Base-by-base conservation (phyloP, 2,113 vertebrate species). In the Setophaga coronata region DNA sequence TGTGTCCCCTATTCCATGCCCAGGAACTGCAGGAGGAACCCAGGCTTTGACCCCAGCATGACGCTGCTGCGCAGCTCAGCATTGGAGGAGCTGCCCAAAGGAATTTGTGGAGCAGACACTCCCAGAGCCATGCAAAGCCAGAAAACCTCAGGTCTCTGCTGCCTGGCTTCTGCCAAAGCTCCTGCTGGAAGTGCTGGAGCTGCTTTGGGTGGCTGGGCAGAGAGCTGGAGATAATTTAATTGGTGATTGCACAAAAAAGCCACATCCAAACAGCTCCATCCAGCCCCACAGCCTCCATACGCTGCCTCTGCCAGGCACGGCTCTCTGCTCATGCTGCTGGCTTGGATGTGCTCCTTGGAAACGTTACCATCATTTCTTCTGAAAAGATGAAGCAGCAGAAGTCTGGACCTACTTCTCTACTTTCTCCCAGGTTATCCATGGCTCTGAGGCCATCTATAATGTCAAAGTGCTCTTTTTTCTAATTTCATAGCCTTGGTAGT, bases 271-370 rank as follows among this genome's bases (percentile, higher is more conserved):
- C 50, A 62, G 58, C 66, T 87, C 81, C n/a, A 13, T 4, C 65
- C 1, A 0, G 15, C 7, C 0, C 29, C 8, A 4, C 0, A 0
- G 34, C 50, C 60, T 77, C 60, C 0, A 0, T 5, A 2, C 0
- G 0, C 43, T 34, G 48, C 21, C 51, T 43, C 65, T 38, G 14
- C 62, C 74, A 51, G 29, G 25, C 43, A 36, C 0, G 0, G n/a
- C 18, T 33, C 48, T 53, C 48, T 69, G 42, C 88, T 16, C 1
- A 31, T 48, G 47, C 62, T 60, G 1, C 45, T 76, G 36, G 9
- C 29, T 36, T 50, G 29, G 20, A 42, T 12, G 61, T 15, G 28
- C 26, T 56, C 58, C 77, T 60, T 10, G 16, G 42, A 54, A 54
- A 47, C 3, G 17, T 7, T 9, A 1, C 9, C 16, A 7, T 54